phyloP scores from a whole-genome alignment of 2,113 vertebrate genomes.

The Ceyx margarethae region DNA sequence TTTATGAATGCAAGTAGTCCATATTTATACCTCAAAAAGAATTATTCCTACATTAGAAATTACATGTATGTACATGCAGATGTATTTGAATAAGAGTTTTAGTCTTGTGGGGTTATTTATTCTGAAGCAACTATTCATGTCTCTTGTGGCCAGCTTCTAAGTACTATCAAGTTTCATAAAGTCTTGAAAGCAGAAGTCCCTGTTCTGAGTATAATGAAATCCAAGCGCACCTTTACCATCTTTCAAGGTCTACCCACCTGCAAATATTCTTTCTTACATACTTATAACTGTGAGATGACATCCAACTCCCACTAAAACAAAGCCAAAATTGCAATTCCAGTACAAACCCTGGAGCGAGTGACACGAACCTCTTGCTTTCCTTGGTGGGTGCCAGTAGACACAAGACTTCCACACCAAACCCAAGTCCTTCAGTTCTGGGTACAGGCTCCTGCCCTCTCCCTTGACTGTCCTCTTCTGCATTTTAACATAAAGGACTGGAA shows the following conservation, averaged over 20 bases:
- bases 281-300: not conserved
- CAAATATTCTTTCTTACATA: not conserved
- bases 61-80: accelerated
- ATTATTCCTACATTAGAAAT: not conserved
- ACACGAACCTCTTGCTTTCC: not conserved
- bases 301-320: not conserved
- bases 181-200: not conserved
- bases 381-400: not conserved
- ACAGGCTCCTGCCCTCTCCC: not conserved
- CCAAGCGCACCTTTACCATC: not conserved
- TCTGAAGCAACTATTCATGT: not conserved
- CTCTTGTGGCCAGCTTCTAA: not conserved
- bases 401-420: not conserved
- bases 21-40: not conserved
- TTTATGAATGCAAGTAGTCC: not conserved
- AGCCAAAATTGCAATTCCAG: not conserved
- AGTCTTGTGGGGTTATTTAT: not conserved
- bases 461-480: not conserved
- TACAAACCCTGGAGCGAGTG: not conserved
- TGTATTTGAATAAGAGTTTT: not conserved
- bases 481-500: not conserved
- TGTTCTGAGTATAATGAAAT: not conserved
- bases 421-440: not conserved
- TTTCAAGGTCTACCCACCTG: not conserved
- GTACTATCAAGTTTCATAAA: not conserved